Evolutionary conservation across 2,113 vertebrate genomes (phyloP), one percentile per base, ranked within the genome.

Genomic region (Ciconia stormi): DNA sequence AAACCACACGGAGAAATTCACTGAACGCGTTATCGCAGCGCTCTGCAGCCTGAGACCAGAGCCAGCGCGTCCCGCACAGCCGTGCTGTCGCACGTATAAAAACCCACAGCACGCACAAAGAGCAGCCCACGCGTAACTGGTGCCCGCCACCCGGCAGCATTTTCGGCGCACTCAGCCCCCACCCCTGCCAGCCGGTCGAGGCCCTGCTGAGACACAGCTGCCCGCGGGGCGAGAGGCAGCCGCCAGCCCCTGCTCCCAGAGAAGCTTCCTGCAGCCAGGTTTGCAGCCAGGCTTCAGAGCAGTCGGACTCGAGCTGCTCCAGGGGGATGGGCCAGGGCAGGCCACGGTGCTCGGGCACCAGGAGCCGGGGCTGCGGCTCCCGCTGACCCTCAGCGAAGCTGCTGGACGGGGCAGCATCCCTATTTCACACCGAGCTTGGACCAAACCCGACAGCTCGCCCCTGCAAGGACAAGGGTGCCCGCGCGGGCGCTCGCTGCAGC

Each of bases 21-120:
- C 11, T 0, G 76, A 76, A 16, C 0, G 52, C 0, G 1, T 21
- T 63, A 44, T 1, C 7, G 73, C 87, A 13, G 87, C 9, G 3
- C 87, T 81, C 53, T 13, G 83, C 84, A 27, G 10, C 1, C 40
- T 3, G 90, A 52, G 32, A 13, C 74, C 7, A 3, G 44, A 59
- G 92, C 69, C 1, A 7, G 0, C 9, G 12, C 1, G 50, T 19
- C 81, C 69, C 15, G 0, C 11, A 5, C 50, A 38, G 59, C 59
- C 15, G 4, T 6, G 82, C 9, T 11, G 32, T 9, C 9, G 59
- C 49, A 2, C 0, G 4, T 2, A 1, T 3, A 6, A 19, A 23
- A 13, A 1, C 42, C 36, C 8, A 6, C 30, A 3, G 20, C 53
- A 5, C 78, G 2, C 82, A 8, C 49, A 46, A 21, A 56, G 44